These are phyloP conservation scores for Phaethornis superciliosus DNA, from an alignment of 2,113 vertebrate species.

Conservation along the genomic window DNA sequence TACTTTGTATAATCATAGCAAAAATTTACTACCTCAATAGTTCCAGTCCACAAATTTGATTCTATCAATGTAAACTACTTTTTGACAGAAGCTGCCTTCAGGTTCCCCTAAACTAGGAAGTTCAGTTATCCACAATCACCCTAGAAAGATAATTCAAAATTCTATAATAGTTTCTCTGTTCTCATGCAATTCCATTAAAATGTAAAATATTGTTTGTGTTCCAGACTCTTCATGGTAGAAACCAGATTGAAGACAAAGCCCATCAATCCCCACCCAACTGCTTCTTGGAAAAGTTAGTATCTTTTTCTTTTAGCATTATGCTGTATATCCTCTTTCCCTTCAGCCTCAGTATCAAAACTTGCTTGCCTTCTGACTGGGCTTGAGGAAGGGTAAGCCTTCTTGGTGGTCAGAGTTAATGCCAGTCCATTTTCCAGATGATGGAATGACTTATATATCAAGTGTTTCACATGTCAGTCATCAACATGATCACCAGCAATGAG, in stretches of 20 bases:
- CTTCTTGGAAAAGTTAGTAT: neutral
- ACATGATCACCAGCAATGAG: neutral
- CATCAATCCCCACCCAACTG: neutral
- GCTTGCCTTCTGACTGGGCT: neutral
- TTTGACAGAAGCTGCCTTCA: constrained; percentile 7
- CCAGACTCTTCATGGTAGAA: neutral
- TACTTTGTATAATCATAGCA: constrained; percentile 39
- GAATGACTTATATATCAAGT: neutral
- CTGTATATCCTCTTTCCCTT: neutral
- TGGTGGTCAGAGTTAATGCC: neutral
- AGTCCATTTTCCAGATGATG: neutral
- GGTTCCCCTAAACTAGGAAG: neutral
- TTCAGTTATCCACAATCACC: neutral
- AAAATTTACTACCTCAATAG: constrained; percentile 41
- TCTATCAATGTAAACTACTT: constrained; percentile 39
- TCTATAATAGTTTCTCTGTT: neutral
- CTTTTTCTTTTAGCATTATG: neutral
- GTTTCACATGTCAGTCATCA: neutral
- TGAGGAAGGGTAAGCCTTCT: neutral
- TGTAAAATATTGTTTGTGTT: neutral
- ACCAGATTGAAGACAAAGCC: neutral
- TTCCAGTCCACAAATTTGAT: constrained; percentile 44
- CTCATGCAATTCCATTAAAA: neutral
- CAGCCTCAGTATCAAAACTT: neutral
- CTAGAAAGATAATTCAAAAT: neutral